phyloP scores from a whole-genome alignment of 2,113 vertebrate genomes.

The Calyptomena viridis region DNA sequence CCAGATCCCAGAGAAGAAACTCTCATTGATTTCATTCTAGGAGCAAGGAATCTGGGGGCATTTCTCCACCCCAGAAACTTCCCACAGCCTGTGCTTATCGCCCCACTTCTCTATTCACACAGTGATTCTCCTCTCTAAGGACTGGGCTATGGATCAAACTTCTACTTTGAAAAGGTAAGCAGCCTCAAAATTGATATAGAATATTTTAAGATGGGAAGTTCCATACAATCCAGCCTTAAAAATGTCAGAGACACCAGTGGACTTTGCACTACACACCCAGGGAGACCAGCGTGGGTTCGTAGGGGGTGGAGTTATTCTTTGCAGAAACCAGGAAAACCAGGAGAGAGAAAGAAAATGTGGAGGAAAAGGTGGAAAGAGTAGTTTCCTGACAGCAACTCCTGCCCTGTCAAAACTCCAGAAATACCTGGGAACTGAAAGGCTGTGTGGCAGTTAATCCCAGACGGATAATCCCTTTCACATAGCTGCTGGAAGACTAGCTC shows the following conservation, averaged over 20 bases:
- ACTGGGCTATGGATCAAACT: not conserved
- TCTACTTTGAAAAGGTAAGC: not conserved
- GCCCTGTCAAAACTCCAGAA: not conserved
- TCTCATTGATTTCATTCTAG: not conserved
- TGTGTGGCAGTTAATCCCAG: not conserved
- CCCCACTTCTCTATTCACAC: not conserved
- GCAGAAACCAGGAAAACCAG: not conserved
- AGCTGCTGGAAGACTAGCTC: not conserved
- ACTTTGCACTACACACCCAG: not conserved
- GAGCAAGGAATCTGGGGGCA: not conserved
- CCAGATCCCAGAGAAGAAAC: not conserved
- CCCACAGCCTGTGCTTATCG: no score
- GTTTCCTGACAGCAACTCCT: not conserved
- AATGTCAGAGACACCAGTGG: not conserved
- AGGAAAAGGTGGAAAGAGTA: fast-evolving
- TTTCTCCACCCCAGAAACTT: not conserved
- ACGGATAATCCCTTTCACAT: not conserved
- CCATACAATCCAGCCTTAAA: not conserved
- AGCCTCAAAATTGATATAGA: not conserved
- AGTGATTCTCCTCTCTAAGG: not conserved
- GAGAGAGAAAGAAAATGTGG: not conserved
- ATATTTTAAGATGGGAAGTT: not conserved
- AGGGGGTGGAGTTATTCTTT: not conserved
- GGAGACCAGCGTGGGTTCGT: not conserved
- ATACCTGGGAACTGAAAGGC: not conserved